Percentiles rank a stretch among this genome's conserved stretches.
These are phyloP conservation scores for Odontamblyopus lacepedii DNA, from an alignment of 2,797 vertebrate genomes.

Conservation along the genomic window DNA sequence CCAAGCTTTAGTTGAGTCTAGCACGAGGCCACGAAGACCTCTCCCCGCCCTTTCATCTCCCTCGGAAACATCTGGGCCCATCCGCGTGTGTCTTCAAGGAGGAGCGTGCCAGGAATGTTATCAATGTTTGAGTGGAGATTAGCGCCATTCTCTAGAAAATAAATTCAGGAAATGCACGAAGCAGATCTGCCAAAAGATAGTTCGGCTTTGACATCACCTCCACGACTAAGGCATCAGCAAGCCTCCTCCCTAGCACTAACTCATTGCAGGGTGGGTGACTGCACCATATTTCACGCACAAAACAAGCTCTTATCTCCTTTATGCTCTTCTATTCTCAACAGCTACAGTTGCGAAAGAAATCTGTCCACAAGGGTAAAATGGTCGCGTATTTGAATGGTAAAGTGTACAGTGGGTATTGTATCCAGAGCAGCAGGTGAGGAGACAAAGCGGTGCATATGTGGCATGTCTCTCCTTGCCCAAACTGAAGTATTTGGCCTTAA, in stretches of 20 bases:
- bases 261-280: constrained; percentile 18
- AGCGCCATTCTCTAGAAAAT: constrained; percentile 56
- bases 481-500: constrained; percentile 39
- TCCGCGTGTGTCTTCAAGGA: constrained; percentile 56
- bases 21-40: constrained; percentile 57
- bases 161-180: constrained; percentile 62
- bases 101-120: constrained; percentile 63
- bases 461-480: constrained; percentile 60
- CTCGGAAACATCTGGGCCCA: constrained; percentile 83
- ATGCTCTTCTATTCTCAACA: neutral
- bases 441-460: constrained; percentile 58
- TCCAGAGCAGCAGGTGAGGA: constrained; percentile 65
- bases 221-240: constrained; percentile 36
- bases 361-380: constrained; percentile 6
- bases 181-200: constrained; percentile 61
- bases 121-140: constrained; percentile 64
- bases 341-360: constrained; percentile 18
- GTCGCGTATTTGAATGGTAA: constrained; percentile 5
- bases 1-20: constrained; percentile 66
- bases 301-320: neutral
- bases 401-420: constrained; percentile 43
- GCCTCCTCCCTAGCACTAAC: constrained; percentile 34
- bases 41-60: constrained; percentile 72
- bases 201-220: constrained; percentile 67
- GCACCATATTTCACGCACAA: constrained; percentile 7